phyloP scores from a whole-genome alignment of 2,797 vertebrate species.

The Gouania willdenowi region DNA sequence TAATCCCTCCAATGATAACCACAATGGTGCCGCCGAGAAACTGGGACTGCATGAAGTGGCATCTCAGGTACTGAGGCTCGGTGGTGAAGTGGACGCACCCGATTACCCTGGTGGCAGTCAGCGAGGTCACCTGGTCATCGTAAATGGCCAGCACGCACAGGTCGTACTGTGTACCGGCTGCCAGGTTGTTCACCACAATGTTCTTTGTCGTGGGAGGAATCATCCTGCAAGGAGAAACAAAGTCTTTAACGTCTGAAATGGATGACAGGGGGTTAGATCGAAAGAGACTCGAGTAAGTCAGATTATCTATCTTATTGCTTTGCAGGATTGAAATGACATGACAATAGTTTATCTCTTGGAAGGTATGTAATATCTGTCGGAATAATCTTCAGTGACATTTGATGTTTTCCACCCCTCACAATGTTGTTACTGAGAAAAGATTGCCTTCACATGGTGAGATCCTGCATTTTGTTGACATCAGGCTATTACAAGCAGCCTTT shows the following conservation, averaged over 20 bases:
- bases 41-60: slow-evolving; percentile 99
- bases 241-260: slow-evolving; percentile 12
- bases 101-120: slow-evolving; percentile 93
- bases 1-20: slow-evolving; percentile 96
- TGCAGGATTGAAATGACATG: slow-evolving; percentile 40
- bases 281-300: slow-evolving; percentile 43
- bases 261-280: slow-evolving; percentile 38
- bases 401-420: slow-evolving; percentile 38
- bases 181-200: slow-evolving; percentile 96
- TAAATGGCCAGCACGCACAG: slow-evolving; percentile 97
- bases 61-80: slow-evolving; percentile 92
- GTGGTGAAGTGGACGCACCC: slow-evolving; percentile 95
- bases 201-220: slow-evolving; percentile 95
- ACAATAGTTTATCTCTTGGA: slow-evolving; percentile 49
- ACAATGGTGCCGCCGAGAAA: slow-evolving; percentile 98
- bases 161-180: slow-evolving; percentile 90
- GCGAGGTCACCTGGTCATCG: slow-evolving; percentile 91
- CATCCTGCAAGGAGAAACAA: slow-evolving; percentile 78
- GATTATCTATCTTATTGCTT: slow-evolving; percentile 57
- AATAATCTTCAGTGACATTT: slow-evolving; percentile 50
- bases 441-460: slow-evolving; percentile 20
- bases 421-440: slow-evolving; percentile 33
- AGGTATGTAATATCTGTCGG: slow-evolving; percentile 41
- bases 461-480: slow-evolving; percentile 10
- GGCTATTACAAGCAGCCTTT: slow-evolving; percentile 13